A percentile compares a stretch with the other conserved stretches of the same genome.
Evolutionary conservation across 1,140 invertebrate species (phyloP).

Genomic region (Listronotus oregonensis): DNA sequence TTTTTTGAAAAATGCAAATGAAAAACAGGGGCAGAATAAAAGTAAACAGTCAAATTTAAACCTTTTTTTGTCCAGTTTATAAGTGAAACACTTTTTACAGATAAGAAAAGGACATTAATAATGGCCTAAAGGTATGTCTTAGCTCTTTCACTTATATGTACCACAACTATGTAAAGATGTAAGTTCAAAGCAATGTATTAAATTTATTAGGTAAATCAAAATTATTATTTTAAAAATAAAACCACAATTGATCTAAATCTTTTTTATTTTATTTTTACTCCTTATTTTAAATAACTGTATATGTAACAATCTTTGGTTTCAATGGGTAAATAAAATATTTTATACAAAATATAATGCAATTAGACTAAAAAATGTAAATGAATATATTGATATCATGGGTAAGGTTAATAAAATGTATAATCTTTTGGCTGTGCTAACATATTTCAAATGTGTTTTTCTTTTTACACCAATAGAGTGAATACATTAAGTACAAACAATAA

Average conservation of each 20-base stretch:
- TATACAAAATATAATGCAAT: background rate
- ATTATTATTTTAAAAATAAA: too few relatives aligned
- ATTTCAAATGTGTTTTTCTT: background rate
- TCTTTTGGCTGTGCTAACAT: background rate
- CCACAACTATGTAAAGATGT: too few relatives aligned
- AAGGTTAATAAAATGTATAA: background rate
- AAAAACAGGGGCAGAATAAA: background rate
- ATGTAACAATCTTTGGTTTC: slow-evolving; percentile 6
- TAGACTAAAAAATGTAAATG: background rate
- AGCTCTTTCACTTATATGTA: too few relatives aligned
- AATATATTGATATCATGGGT: background rate
- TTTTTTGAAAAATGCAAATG: slow-evolving; percentile 10
- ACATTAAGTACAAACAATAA: too few relatives aligned
- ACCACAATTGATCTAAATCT: too few relatives aligned
- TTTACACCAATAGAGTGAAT: too few relatives aligned
- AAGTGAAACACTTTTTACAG: background rate
- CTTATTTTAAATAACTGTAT: too few relatives aligned
- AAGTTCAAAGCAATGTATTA: too few relatives aligned
- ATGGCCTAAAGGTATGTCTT: too few relatives aligned
- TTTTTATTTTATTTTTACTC: too few relatives aligned
- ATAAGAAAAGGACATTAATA: too few relatives aligned
- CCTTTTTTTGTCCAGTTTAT: slow-evolving; percentile 16
- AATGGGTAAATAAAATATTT: slow-evolving; percentile 9
- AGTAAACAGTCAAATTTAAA: slow-evolving; percentile 10
- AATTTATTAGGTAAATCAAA: too few relatives aligned